Evolutionary conservation across 2,113 vertebrate genomes (phyloP).

Genomic region (Choloepus hoffmanni): DNA sequence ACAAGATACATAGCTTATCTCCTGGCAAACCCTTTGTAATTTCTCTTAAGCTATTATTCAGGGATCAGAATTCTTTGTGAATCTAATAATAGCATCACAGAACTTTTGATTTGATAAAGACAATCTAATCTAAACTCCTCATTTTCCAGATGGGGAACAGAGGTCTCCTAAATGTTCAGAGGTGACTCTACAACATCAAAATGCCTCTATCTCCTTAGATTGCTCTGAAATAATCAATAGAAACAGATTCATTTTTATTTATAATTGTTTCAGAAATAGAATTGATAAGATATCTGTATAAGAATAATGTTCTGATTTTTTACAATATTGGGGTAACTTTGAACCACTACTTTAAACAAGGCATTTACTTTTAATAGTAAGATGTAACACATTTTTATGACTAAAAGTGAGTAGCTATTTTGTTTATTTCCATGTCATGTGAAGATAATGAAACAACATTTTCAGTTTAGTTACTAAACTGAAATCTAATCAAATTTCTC

Average conservation of each 20-base stretch:
- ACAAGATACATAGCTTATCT: background rate
- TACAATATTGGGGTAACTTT: background rate
- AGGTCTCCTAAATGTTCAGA: background rate
- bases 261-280: background rate
- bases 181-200: conserved; percentile 1
- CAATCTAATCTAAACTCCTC: background rate
- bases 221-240: background rate
- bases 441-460: conserved; percentile 27
- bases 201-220: background rate
- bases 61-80: conserved; percentile 18
- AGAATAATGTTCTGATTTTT: background rate
- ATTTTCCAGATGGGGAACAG: background rate
- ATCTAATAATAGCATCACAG: background rate
- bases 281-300: background rate
- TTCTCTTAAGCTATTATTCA: background rate
- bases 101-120: background rate
- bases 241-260: background rate
- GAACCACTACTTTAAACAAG: background rate
- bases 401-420: background rate
- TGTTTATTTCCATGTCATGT: conserved; percentile 52
- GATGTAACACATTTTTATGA: background rate
- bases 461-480: background rate
- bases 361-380: background rate
- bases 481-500: conserved; percentile 33
- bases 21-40: conserved; percentile 4